Percentiles rank a stretch among this genome's conserved stretches.
Evolutionary conservation across 2,113 vertebrate species (phyloP).

Genomic region (Ploceus nigricollis): DNA sequence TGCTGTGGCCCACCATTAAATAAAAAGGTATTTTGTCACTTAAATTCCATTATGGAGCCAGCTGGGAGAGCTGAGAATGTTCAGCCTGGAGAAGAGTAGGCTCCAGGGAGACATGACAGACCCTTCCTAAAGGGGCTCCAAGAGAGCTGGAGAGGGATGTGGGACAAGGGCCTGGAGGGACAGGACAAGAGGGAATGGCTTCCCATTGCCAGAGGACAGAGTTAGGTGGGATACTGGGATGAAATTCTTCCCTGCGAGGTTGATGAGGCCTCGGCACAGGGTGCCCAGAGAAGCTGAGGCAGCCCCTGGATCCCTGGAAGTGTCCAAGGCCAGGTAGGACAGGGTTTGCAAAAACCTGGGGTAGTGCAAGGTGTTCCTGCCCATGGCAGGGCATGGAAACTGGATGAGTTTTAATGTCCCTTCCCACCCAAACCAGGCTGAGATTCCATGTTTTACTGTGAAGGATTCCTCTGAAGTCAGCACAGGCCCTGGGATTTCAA

Average conservation of each 20-base stretch:
- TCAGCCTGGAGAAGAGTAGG: not conserved
- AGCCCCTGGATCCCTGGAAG: not conserved
- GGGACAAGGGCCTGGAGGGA: not conserved
- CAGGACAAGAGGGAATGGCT: not conserved
- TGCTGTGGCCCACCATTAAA: not conserved
- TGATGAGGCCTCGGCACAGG: not conserved
- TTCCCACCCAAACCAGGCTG: not conserved
- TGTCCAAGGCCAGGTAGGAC: not conserved
- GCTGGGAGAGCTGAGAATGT: not conserved
- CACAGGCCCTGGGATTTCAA: not conserved
- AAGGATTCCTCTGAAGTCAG: not conserved
- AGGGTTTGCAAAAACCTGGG: not conserved
- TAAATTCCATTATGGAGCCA: not conserved
- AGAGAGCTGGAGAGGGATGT: not conserved
- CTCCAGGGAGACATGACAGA: not conserved
- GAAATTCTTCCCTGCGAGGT: not conserved
- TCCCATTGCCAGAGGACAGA: not conserved
- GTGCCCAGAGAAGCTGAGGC: not conserved
- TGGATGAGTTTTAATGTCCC: not conserved
- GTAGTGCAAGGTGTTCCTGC: not conserved
- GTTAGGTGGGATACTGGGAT: accelerated
- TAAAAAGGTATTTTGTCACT: not conserved
- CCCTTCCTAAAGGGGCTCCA: not conserved
- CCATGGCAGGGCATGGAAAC: not conserved
- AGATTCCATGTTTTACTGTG: not conserved